These are phyloP conservation scores for Austrolebias charrua DNA, from an alignment of 2,797 vertebrate genomes.

Conservation along the genomic window DNA sequence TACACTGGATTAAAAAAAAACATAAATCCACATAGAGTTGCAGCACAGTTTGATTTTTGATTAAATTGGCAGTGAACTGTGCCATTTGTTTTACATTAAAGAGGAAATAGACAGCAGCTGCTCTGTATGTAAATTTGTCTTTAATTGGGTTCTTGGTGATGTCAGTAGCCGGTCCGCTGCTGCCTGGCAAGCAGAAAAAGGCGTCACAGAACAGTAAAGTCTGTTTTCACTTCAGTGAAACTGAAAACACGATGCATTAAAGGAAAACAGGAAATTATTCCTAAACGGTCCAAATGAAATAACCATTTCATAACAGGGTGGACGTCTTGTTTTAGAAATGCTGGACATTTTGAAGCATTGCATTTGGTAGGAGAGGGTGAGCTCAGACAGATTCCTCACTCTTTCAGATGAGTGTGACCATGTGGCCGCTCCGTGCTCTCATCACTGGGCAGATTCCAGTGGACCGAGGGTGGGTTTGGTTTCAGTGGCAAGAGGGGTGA, in stretches of 20 bases:
- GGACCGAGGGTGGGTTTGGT: constrained; percentile 37
- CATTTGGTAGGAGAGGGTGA: too few species aligned
- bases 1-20: too few species aligned
- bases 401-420: constrained; percentile 14
- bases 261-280: constrained; percentile 41
- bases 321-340: not conserved
- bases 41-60: not conserved
- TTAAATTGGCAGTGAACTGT: not conserved
- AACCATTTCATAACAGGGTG: too few species aligned
- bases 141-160: constrained; percentile 25
- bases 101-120: constrained; percentile 11
- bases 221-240: constrained; percentile 45
- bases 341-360: too few species aligned
- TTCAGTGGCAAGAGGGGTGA: constrained; percentile 43
- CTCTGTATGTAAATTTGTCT: constrained; percentile 1
- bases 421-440: constrained; percentile 32
- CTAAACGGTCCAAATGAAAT: not conserved
- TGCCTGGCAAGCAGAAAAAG: constrained; percentile 52
- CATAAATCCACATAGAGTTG: too few species aligned
- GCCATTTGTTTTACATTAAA: not conserved
- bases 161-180: constrained; percentile 19
- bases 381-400: too few species aligned
- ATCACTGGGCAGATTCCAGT: constrained; percentile 44
- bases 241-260: constrained; percentile 22
- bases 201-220: constrained; percentile 39